Percentiles rank a stretch among this genome's conserved stretches.
phyloP scores from a whole-genome alignment of 2,888 invertebrate species.

The Apomyelois bistriatella region DNA sequence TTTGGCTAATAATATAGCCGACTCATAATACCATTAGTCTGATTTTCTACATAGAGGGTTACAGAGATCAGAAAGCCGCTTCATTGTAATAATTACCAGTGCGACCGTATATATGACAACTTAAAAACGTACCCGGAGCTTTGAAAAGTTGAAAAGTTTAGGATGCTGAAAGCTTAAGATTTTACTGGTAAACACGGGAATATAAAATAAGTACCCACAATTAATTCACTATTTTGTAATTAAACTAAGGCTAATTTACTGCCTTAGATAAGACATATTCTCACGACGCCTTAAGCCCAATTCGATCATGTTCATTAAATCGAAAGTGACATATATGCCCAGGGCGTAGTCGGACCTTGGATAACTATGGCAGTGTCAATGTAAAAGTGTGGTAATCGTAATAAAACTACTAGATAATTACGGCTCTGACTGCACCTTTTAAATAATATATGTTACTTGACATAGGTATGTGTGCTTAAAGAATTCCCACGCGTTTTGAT shows the following conservation, averaged over 20 bases:
- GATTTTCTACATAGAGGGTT: no score
- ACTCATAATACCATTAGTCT: no score
- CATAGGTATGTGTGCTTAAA: neutral
- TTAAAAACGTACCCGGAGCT: no score
- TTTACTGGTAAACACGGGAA: no score
- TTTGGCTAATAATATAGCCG: no score
- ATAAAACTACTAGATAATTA: conserved; percentile 23
- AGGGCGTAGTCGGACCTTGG: conserved; percentile 54
- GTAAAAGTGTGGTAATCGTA: conserved; percentile 35
- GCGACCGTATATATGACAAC: no score
- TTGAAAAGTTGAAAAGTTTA: no score
- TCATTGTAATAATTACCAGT: no score
- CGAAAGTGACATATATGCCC: conserved; percentile 40
- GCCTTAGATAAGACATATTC: neutral
- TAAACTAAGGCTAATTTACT: neutral
- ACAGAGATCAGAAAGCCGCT: no score
- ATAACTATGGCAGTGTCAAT: conserved; percentile 42
- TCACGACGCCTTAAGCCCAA: neutral
- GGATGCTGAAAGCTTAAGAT: no score
- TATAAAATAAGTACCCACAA: neutral
- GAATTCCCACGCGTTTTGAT: neutral
- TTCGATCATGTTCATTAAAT: conserved; percentile 33
- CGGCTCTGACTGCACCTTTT: conserved; percentile 21
- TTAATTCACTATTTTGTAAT: neutral
- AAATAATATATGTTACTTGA: conserved; percentile 5